Evolutionary conservation across 1,140 invertebrate species (phyloP), one percentile per base, ranked within the genome.

Genomic region (Hylyphantes graminicola): DNA sequence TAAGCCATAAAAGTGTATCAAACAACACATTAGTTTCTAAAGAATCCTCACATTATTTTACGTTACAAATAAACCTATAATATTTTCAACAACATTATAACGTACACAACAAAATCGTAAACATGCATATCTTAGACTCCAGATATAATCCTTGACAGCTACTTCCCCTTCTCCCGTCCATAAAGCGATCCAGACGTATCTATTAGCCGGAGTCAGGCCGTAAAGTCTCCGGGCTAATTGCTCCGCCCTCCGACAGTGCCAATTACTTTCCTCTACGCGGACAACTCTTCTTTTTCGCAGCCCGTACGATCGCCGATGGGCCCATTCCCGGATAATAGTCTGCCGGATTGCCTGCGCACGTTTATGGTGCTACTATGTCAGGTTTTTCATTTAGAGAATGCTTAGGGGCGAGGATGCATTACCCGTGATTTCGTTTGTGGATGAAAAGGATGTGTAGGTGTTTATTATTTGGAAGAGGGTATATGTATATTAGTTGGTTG

Each of bases 161-260:
- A 74, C 72, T 74, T 67, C 67, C 10, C 72, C 54, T 55, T 19
- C 21, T 57, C 1, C 35, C 35, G 35, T 35, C 35, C 35, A 35
- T 35, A 35, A 54, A 74, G 21, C 55, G 72, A 21, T 59, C 57
- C n/a, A 74, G 57, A 57, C 21, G 55, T 57, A 74, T 74, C 72
- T 74, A 74, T 74, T 74, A 74, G 72, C 51, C 17, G 55, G 72
- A 74, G 72, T 74, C 72, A 74, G 53, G 53, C 53, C 72, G 72
- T 74, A 57, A 74, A 74, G 72, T 57, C 72, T 11, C 21, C 13
- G 55, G 54, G 72, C 72, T 74, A 74, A 74, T 74, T 74, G 72
- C 21, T 59, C 72, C 72, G 57, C 10, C 17, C 51, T 54, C 53
- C 17, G 72, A 74, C 72, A 74, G 57, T n/a, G 13, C 53, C 72